phyloP scores from a whole-genome alignment of 2,113 vertebrate genomes.

The Perca schrenkii region DNA sequence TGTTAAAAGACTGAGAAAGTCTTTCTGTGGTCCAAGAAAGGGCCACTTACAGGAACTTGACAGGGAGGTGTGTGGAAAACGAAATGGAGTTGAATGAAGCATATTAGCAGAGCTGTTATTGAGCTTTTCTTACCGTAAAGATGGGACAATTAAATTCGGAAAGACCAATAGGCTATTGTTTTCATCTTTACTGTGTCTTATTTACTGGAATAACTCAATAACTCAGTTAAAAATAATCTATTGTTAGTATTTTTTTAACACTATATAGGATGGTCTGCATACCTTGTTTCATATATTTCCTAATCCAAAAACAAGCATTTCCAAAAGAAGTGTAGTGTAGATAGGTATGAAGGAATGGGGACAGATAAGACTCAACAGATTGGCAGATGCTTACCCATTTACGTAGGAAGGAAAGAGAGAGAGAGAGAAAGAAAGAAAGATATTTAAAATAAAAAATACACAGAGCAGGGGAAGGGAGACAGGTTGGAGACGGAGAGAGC shows the following conservation, averaged over 20 bases:
- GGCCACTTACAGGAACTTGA: background rate
- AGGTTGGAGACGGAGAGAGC: background rate
- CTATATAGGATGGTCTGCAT: background rate
- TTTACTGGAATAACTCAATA: background rate
- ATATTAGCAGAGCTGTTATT: background rate
- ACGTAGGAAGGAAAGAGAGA: constrained; percentile 4
- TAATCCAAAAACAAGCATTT: background rate
- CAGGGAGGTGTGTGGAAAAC: background rate
- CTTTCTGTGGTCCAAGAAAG: background rate
- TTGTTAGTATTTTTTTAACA: too few relatives aligned
- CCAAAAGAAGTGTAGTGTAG: background rate
- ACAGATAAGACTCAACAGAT: background rate
- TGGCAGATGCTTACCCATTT: constrained; percentile 34
- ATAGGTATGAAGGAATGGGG: background rate
- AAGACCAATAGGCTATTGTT: background rate
- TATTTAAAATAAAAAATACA: constrained; percentile 12
- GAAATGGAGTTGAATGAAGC: background rate
- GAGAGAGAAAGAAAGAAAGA: background rate
- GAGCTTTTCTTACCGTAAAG: background rate
- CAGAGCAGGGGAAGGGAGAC: constrained; percentile 15
- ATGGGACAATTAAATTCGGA: background rate
- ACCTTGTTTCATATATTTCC: background rate
- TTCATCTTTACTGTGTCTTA: background rate
- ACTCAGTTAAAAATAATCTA: background rate
- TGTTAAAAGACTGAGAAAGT: constrained; percentile 2